Conservation (phyloP, 2,888 invertebrate genomes). For the Lycaena phlaeas region DNA sequence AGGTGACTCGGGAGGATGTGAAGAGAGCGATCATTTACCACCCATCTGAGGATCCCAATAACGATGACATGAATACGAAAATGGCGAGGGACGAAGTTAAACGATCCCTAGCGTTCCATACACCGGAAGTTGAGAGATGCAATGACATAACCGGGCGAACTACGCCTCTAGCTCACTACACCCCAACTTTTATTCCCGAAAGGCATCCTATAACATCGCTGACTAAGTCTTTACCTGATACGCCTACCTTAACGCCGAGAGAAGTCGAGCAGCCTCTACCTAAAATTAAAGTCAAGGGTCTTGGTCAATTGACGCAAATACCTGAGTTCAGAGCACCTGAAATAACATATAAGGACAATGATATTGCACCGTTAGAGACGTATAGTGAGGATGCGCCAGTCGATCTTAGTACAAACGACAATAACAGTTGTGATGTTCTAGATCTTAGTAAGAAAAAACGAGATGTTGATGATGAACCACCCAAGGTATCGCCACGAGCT, state of each 20-base stretch:
- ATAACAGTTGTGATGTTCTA: conserved; percentile 76
- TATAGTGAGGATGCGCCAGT: conserved; percentile 74
- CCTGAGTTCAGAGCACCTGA: conserved; percentile 59
- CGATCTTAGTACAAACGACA: conserved; percentile 78
- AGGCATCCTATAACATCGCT: conserved; percentile 57
- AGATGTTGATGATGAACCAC: conserved; percentile 45
- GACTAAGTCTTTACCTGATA: conserved; percentile 48
- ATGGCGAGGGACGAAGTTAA: conserved; percentile 69
- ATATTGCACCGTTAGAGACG: conserved; percentile 38
- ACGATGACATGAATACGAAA: conserved; percentile 78
- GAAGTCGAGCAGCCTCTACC: conserved; percentile 53
- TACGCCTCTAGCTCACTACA: conserved; percentile 56
- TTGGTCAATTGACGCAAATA: conserved; percentile 75
- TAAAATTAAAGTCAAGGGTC: conserved; percentile 75
- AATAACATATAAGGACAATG: conserved; percentile 40
- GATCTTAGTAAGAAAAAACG: conserved; percentile 87
- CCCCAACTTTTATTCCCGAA: conserved; percentile 57
- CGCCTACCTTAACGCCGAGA: conserved; percentile 39
- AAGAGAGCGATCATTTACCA: conserved; percentile 91
- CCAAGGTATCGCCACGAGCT: conserved; percentile 55
- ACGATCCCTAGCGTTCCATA: conserved; percentile 68
- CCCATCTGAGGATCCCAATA: conserved; percentile 87
- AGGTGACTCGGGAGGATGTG: conserved; percentile 89
- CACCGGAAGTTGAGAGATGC: conserved; percentile 63
- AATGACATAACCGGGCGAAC: conserved; percentile 49